Conservation (phyloP, 2,888 invertebrate genomes). For the Autographa gamma region DNA sequence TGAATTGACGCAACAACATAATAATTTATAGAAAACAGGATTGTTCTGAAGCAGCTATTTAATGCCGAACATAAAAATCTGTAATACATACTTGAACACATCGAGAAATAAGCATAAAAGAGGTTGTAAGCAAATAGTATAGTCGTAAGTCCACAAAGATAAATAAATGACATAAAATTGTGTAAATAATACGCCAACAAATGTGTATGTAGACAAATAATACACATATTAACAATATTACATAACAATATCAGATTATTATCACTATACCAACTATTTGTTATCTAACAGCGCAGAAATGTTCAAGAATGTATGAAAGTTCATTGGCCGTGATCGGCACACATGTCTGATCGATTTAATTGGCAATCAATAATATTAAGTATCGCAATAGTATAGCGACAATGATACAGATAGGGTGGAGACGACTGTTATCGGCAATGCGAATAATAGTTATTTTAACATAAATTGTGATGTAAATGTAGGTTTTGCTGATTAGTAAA, state of each 20-base stretch:
- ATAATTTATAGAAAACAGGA: too few relatives aligned
- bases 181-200: too few relatives aligned
- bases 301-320: conserved; percentile 55
- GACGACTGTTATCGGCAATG: conserved; percentile 14
- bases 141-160: too few relatives aligned
- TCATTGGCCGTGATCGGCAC: conserved; percentile 66
- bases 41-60: too few relatives aligned
- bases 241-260: conserved; percentile 7
- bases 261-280: conserved; percentile 19
- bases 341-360: conserved; percentile 75
- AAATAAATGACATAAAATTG: too few relatives aligned
- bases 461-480: background rate
- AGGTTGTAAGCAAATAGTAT: too few relatives aligned
- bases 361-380: conserved; percentile 73
- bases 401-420: conserved; percentile 39
- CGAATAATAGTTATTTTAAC: background rate
- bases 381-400: conserved; percentile 37
- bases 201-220: background rate
- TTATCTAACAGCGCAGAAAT: conserved; percentile 31
- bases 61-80: too few relatives aligned
- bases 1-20: background rate
- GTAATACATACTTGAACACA: too few relatives aligned
- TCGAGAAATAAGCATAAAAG: too few relatives aligned
- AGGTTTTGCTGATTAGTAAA: background rate
- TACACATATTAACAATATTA: background rate